Percentiles rank a stretch among this genome's conserved stretches.
Evolutionary conservation across 2,113 vertebrate species (phyloP).

Genomic region (Xerus inauris): DNA sequence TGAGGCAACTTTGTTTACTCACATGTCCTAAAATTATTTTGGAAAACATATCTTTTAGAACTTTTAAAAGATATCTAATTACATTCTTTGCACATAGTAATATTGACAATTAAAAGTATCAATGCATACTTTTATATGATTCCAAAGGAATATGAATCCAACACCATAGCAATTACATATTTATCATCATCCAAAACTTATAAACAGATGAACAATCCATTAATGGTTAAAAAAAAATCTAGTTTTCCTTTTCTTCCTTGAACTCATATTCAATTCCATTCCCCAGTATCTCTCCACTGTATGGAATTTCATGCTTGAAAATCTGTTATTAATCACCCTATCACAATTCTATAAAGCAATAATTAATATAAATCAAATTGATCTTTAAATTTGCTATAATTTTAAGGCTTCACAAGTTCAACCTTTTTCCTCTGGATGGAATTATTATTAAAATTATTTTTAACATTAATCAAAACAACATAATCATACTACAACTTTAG

Average conservation of each 20-base stretch:
- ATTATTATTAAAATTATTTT: constrained; percentile 46
- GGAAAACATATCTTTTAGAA: background rate
- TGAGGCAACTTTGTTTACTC: background rate
- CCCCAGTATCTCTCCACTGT: background rate
- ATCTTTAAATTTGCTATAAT: constrained; percentile 30
- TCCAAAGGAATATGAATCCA: background rate
- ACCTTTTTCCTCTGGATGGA: background rate
- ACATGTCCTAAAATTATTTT: background rate
- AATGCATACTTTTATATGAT: background rate
- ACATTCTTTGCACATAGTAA: background rate
- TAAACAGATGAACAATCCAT: background rate
- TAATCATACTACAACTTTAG: constrained; percentile 11
- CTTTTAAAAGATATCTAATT: constrained; percentile 5
- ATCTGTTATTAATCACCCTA: background rate
- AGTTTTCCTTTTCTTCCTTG: background rate
- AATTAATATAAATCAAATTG: constrained; percentile 34
- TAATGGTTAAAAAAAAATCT: background rate
- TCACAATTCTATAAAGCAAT: constrained; percentile 29
- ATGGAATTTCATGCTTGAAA: constrained; percentile 44
- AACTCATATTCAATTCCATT: constrained; percentile 30
- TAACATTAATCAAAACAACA: constrained; percentile 28
- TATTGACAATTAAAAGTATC: background rate
- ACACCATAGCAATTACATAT: background rate
- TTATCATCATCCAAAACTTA: background rate
- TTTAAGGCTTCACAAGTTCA: background rate